Conservation (phyloP, 2,113 vertebrate species). For the Gallinago undulata region DNA sequence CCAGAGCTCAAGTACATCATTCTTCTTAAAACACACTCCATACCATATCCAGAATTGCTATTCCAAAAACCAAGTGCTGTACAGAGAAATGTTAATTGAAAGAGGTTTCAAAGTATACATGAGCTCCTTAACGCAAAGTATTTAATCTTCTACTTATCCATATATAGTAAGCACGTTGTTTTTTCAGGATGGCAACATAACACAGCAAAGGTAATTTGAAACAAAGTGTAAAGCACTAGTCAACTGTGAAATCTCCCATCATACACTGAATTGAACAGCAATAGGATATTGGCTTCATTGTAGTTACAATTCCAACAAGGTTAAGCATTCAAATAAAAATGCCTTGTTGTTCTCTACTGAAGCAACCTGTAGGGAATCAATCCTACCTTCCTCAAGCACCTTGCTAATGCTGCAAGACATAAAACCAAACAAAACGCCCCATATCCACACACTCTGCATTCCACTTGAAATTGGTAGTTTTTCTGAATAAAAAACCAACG, state of each 20-base stretch:
- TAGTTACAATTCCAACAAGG: constrained; percentile 20
- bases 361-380: neutral
- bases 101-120: neutral
- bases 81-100: constrained; percentile 8
- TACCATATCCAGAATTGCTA: neutral
- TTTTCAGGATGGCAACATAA: constrained; percentile 16
- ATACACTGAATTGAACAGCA: constrained; percentile 43
- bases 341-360: neutral
- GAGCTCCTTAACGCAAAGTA: neutral
- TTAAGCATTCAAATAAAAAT: constrained; percentile 67
- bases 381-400: neutral
- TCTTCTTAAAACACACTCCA: neutral
- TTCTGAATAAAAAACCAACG: neutral
- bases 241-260: constrained; percentile 65
- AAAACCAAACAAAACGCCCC: neutral
- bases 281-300: constrained; percentile 11
- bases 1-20: neutral
- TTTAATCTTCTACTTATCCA: constrained; percentile 11
- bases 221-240: constrained; percentile 48
- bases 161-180: neutral
- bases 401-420: neutral
- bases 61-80: neutral
- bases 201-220: constrained; percentile 46
- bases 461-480: neutral
- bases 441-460: accelerated